Base-by-base conservation (phyloP, 2,888 invertebrate species). In the Neocrepidodera transversa region DNA sequence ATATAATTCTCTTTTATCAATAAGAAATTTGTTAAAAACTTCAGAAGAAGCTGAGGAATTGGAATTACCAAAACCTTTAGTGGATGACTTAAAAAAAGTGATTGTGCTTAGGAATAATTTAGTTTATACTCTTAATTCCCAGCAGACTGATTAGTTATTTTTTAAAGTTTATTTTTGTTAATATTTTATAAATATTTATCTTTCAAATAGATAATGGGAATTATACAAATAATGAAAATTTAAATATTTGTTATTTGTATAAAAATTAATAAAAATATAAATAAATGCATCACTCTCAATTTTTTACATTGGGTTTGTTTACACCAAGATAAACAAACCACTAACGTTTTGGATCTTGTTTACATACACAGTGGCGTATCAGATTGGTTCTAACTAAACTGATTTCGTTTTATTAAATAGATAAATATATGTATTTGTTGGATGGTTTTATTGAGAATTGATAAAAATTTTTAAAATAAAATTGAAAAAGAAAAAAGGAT, bases 41-140 rank as follows among this genome's bases (percentile, higher is more conserved):
- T 70, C 78, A 0, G 72, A 76, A 1, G 75, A 76, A 28, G 81
- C 81, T 0, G 72, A 72, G 0, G 57, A 66, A 1, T 72, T 86
- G 38, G 76, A 76, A 49, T 69, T 86, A 18, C 86, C 86, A 0
- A 69, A 68, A 11, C 70, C 73, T 1, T 65, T 86, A 2, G 72
- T 73, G 1, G 67, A 73, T 1, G 84, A 84, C 42, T 65, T 85
- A 7, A 71, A 75, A 42, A 68, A 58, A 49, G 63, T 67, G 17
- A 69, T 76, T 42, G 26, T 23, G 2, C 63, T 69, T 52, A 60
- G 67, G 23, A 52, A 57, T 17, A 51, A 48, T 32, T 49, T 60
- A 49, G 11, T 14, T 11, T 17, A 36, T 42, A 38, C 50, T 48
- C 18, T 56, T 11, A 38, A 36, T 35, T 20, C 42, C 5, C 42